Base-by-base conservation (phyloP, 2,888 invertebrate genomes). In the Alloscopus bannaensis region DNA sequence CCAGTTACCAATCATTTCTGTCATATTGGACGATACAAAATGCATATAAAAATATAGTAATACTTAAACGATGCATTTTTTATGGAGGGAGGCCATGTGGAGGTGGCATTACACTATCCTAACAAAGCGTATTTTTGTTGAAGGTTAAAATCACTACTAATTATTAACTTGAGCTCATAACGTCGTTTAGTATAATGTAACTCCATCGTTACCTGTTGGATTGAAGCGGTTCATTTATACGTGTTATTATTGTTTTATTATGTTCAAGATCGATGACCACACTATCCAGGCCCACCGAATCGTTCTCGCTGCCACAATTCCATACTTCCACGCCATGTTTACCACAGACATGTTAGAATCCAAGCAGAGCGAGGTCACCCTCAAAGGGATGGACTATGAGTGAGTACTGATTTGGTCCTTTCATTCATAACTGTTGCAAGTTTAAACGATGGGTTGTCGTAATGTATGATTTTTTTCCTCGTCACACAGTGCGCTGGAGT, bases 311-410 rank as follows among this genome's bases (percentile, higher is more conserved):
- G 93, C 94, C 1, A 94, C 94, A 18, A 94, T 96, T 87, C 96
- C 96, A 11, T 96, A 95, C 88, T 96, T 96, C 87, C 92, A 94
- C 89, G 94, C 94, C 13, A 96, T 96, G 96, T 96, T 96, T 87
- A 93, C 94, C 28, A 92, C 93, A 88, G 94, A 95, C 87, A 95
- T 96, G 95, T 91, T 93, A 4, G 96, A 96, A 88, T 93, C 94
- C 83, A 92, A 93, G 83, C 93, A 94, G 86, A 92, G 92, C 87
- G 94, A 94, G 87, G 94, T 96, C 64, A 92, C 92, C 52, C 93
- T 96, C 89, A 92, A 93, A 87, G 94, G 94, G 85, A 93, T 95
- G 84, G 95, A 95, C 87, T 92, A 94, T 36, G 90, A 90, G 93
- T 94, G 90, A 89, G 90, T 47, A n/a, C 20, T 59, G 4, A 28